Evolutionary conservation across 30 jellyfish, hydroid and myxozoan genomes (phyloP), one percentile per base, ranked within the genome.

Genomic region (Cassiopea andromeda): DNA sequence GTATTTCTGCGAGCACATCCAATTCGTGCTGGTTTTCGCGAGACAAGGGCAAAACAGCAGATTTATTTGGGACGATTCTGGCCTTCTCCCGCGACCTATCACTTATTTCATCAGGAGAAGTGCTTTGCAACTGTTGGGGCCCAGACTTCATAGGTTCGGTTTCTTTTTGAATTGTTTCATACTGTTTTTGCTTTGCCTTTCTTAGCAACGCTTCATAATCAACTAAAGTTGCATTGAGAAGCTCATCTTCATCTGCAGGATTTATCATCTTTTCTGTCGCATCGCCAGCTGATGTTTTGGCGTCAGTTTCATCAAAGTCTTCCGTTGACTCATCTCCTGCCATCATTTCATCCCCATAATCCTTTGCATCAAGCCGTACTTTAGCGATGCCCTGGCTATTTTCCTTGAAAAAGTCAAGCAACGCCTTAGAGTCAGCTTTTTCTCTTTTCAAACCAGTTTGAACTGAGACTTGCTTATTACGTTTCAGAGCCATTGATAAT

Each of bases 1-100:
- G 88, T 86, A 86, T 86, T 46, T 86, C 93, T 38, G 89, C 70
- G 43, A 86, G 93, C 66, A 86, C 89, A 12, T 75, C 84, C 77
- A 86, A 46, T 10, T 86, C 93, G 19, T 86, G 88, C 54, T 70
- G 54, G 82, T 76, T 86, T 48, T 86, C 93, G 44, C 87, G 73
- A 13, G 93, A 86, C 84, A 85, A 9, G 3, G 93, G 76, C n/a
- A 19, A 43, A 48, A 57, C 78, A 43, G 73, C 77, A 17, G 58
- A 48, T 58, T 46, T 47, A 13, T 81, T 44, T 27, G 92, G 78
- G 16, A 27, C 70, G 61, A 43, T 43, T 67, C 76, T 73, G 1
- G 75, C 78, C 47, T 47, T 64, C 44, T 60, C 89, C 54, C 46
- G 83, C 67, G 80, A 84, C 3, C 47, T 66, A 57, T 7, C 77